Base-by-base conservation (phyloP, 2,888 invertebrate species). In the Oegoconia quadripuncta region DNA sequence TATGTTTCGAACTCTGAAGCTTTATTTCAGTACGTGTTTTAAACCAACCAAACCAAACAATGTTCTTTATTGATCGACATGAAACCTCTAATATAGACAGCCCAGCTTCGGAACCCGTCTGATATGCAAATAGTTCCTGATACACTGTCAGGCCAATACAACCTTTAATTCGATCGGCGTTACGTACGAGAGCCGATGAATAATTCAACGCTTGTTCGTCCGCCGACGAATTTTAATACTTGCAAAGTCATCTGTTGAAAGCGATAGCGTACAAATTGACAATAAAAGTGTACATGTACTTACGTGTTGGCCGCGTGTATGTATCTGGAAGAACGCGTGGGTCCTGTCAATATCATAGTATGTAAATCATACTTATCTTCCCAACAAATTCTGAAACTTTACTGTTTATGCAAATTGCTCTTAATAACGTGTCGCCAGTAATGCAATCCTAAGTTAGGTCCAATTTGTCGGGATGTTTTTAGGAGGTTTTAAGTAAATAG, bases 111-210 rank as follows among this genome's bases (percentile, higher is more conserved):
- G 50, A 64, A 66, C 65, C 62, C 50, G 63, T 58, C 59, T 68
- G 66, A 74, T 70, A 83, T 79, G 79, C 67, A 76, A 75, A 80
- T 78, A 64, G 64, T 63, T 50, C 64, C 30, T 50, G 67, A 72
- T 71, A 69, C 54, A 56, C 55, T 61, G 62, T 69, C 58, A 62
- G 55, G 55, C 57, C 46, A 52, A 62, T 63, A 64, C 64, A 64
- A 61, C 61, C 61, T 72, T 68, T 74, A 73, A 75, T 75, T 70
- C 66, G 69, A 74, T 73, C 60, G 57, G n/a, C n/a, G n/a, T n/a
- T n/a, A 54, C 50, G 52, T 50, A 23, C 9, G 57, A 59, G 64
- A 54, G 59, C 58, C 59, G 57, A 74, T 82, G 74, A 72, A 83
- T 82, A 62, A 82, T 82, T 81, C 81, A 83, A 64, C 59, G 48